These are phyloP conservation scores for Lepidurus apus DNA, from an alignment of 1,140 invertebrate genomes.

Conservation along the genomic window DNA sequence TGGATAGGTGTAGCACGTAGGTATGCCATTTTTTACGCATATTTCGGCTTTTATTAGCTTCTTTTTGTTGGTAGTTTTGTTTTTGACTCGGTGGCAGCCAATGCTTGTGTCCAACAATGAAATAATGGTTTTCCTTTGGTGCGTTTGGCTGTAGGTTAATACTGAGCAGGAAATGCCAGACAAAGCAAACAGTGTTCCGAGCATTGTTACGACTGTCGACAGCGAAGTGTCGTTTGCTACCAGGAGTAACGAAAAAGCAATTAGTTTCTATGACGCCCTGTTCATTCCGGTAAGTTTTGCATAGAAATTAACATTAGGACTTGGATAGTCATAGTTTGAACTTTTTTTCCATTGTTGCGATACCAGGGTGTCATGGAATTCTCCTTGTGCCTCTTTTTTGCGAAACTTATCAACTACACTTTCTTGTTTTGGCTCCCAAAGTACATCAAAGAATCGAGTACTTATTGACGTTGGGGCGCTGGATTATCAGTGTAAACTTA, in stretches of 20 bases:
- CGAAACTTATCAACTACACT: conserved; percentile 95
- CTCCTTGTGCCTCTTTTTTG: conserved; percentile 89
- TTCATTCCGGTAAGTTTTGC: conserved; percentile 61
- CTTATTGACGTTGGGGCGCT: conserved; percentile 42
- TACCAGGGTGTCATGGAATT: conserved; percentile 84
- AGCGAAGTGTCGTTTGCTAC: background rate
- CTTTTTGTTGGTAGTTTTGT: background rate
- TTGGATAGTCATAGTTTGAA: conserved; percentile 28
- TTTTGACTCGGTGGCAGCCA: background rate
- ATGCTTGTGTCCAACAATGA: background rate
- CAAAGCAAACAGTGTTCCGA: background rate
- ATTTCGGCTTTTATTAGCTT: no score
- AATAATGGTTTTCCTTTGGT: background rate
- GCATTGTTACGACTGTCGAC: background rate
- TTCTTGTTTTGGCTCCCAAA: conserved; percentile 94
- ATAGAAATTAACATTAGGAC: background rate
- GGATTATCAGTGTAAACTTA: background rate
- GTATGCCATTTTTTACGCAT: no score
- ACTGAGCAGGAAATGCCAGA: conserved; percentile 1
- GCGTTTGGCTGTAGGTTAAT: background rate
- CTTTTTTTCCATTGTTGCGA: conserved; percentile 23
- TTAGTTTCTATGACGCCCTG: conserved; percentile 70
- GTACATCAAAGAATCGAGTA: conserved; percentile 80
- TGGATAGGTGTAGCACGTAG: no score
- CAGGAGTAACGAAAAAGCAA: conserved; percentile 50